Conservation (phyloP, 2,888 invertebrate species). For the Diabrotica balteata region DNA sequence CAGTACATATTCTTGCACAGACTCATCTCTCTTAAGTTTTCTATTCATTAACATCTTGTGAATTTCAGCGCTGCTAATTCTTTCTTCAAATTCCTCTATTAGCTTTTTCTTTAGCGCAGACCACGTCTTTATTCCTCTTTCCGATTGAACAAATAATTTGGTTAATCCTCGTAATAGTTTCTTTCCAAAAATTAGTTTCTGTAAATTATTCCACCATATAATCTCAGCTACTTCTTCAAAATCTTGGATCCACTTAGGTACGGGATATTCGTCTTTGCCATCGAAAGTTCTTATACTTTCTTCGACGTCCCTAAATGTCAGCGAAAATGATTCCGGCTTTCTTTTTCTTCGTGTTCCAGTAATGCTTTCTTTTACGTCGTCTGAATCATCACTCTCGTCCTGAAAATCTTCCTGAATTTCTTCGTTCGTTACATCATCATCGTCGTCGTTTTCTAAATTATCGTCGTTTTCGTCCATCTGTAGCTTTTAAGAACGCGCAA, state of each 20-base stretch:
- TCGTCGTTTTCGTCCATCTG: slow-evolving; percentile 14
- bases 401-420: too few relatives aligned
- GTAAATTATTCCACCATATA: slow-evolving; percentile 44
- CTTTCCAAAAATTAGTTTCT: slow-evolving; percentile 47
- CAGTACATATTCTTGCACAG: too few relatives aligned
- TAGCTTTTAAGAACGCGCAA: too few relatives aligned
- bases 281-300: too few relatives aligned
- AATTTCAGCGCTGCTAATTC: too few relatives aligned
- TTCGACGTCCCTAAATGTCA: slow-evolving; percentile 44
- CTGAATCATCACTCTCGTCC: slow-evolving; percentile 1
- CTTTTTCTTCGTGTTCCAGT: neutral
- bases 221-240: slow-evolving; percentile 45
- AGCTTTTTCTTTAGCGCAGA: too few relatives aligned
- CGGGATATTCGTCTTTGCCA: slow-evolving; percentile 39
- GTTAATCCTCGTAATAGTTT: slow-evolving; percentile 44
- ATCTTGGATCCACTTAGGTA: slow-evolving; percentile 43
- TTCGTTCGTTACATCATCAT: slow-evolving; percentile 9
- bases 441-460: slow-evolving; percentile 13
- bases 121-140: too few relatives aligned
- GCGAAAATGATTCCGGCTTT: slow-evolving; percentile 18
- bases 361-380: neutral
- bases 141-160: too few relatives aligned
- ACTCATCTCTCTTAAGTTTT: too few relatives aligned
- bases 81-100: too few relatives aligned
- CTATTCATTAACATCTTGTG: too few relatives aligned